A percentile compares a stretch with the other conserved stretches of the same genome.
These are phyloP conservation scores for Aphidius colemani DNA, from an alignment of 2,888 invertebrate species.

Conservation along the genomic window DNA sequence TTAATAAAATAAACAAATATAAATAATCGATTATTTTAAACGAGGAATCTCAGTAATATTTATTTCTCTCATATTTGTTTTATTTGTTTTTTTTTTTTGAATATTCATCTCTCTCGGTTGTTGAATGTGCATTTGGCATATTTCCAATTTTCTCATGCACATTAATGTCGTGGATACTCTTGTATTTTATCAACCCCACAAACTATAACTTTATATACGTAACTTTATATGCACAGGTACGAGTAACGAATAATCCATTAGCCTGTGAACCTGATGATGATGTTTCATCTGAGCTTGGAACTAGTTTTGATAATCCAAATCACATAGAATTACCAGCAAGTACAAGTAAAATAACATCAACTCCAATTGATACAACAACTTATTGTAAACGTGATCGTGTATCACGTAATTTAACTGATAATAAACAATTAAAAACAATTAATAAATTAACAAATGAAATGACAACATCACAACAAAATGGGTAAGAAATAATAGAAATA, in stretches of 20 bases:
- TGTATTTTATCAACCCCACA: constrained; percentile 4
- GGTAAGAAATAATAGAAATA: constrained; percentile 43
- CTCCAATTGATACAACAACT: constrained; percentile 69
- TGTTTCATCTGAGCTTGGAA: constrained; percentile 62
- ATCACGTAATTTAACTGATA: constrained; percentile 42
- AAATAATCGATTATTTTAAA: not conserved
- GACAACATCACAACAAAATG: constrained; percentile 43
- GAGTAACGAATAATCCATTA: constrained; percentile 80
- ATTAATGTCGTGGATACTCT: constrained; percentile 13
- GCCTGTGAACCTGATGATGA: constrained; percentile 60
- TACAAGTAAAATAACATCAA: constrained; percentile 51
- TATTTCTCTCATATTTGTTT: not conserved
- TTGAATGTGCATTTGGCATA: constrained; percentile 31
- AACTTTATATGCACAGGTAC: constrained; percentile 62
- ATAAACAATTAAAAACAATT: not conserved
- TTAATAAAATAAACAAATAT: not conserved
- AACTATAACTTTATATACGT: not conserved
- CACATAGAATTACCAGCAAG: constrained; percentile 71
- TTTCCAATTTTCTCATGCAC: constrained; percentile 31
- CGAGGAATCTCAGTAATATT: not conserved
- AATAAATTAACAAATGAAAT: constrained; percentile 26
- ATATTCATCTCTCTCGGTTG: constrained; percentile 11
- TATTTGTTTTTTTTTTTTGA: not conserved
- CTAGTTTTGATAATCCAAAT: constrained; percentile 77
- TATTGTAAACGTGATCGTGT: constrained; percentile 70